Evolutionary conservation across 2,888 invertebrate genomes (phyloP).

Genomic region (Trilocha varians): DNA sequence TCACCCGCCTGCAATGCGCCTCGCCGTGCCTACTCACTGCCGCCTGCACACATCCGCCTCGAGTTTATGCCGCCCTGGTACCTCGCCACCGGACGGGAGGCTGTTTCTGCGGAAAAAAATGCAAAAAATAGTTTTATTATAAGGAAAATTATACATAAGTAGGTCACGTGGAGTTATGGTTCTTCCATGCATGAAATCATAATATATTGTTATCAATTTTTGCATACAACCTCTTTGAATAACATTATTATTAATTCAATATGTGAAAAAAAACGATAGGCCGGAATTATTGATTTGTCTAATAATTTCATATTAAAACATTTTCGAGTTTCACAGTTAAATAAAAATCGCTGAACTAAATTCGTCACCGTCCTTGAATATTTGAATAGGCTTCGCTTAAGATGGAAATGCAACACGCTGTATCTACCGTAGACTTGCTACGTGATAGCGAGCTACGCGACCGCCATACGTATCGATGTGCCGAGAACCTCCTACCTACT

Average conservation of each 20-base stretch:
- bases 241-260: no score
- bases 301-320: no score
- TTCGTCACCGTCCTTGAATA: no score
- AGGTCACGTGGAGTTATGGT: no score
- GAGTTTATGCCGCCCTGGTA: slow-evolving; percentile 51
- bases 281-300: no score
- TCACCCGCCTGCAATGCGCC: slow-evolving; percentile 73
- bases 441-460: slow-evolving; percentile 43
- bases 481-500: not conserved
- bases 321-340: no score
- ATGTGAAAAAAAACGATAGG: no score
- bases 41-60: slow-evolving; percentile 35
- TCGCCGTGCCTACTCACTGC: slow-evolving; percentile 31
- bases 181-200: no score
- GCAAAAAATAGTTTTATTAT: no score
- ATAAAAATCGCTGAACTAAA: not conserved
- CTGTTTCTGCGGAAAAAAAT: not conserved
- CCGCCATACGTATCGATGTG: slow-evolving; percentile 8
- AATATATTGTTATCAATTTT: no score
- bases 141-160: no score
- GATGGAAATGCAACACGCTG: not conserved
- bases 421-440: slow-evolving; percentile 28
- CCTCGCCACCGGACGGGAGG: slow-evolving; percentile 13
- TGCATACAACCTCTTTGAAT: no score
- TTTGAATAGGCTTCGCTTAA: not conserved